Conservation (phyloP, 2,797 vertebrate species). For the Diceros bicornis region DNA sequence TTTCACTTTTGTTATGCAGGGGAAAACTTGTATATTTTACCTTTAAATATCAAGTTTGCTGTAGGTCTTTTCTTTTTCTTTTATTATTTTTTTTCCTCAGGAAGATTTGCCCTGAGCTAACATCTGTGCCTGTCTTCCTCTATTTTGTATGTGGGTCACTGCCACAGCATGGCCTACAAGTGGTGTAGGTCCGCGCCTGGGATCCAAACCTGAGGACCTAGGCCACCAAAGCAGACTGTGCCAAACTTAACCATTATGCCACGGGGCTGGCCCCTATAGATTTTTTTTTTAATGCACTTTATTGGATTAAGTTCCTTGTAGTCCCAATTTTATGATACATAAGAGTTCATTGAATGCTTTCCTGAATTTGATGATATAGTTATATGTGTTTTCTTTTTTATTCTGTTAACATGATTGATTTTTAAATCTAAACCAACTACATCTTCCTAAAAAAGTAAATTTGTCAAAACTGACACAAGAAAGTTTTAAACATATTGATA, state of each 20-base stretch:
- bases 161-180: too few relatives aligned
- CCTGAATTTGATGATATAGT: neutral
- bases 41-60: neutral
- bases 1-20: neutral
- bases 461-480: neutral
- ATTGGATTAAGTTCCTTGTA: neutral
- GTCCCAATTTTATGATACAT: neutral
- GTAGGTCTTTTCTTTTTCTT: neutral
- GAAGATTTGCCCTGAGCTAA: too few relatives aligned
- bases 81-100: too few relatives aligned
- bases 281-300: neutral
- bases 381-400: neutral
- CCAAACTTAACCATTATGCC: too few relatives aligned
- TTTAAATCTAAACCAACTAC: neutral
- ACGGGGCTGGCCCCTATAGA: too few relatives aligned
- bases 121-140: too few relatives aligned
- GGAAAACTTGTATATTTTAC: neutral
- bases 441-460: neutral
- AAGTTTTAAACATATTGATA: neutral
- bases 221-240: too few relatives aligned
- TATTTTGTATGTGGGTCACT: too few relatives aligned
- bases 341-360: neutral
- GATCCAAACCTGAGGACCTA: too few relatives aligned
- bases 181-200: too few relatives aligned
- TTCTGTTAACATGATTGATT: neutral